Evolutionary conservation across 2,888 invertebrate genomes (phyloP).

Genomic region (Chymomyza fuscimana): DNA sequence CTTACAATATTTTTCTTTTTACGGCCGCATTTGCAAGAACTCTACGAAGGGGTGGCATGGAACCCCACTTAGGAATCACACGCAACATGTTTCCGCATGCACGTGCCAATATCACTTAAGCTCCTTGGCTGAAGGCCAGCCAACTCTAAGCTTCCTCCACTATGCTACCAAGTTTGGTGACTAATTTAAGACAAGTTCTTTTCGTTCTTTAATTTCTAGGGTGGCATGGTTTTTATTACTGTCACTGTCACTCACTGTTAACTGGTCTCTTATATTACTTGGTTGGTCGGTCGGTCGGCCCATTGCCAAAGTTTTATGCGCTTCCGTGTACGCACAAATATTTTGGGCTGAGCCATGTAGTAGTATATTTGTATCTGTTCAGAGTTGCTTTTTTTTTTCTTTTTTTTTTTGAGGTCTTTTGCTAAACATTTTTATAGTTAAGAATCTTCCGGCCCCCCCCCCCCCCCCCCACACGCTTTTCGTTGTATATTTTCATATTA

Average conservation of each 20-base stretch:
- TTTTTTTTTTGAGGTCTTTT: conserved; percentile 42
- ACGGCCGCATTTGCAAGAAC: too few relatives aligned
- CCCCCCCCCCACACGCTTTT: not conserved
- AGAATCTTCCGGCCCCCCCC: not conserved
- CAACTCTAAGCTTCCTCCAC: not conserved
- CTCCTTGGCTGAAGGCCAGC: not conserved
- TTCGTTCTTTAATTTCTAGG: conserved; percentile 14
- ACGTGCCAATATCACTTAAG: conserved; percentile 24
- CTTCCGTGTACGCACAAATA: conserved; percentile 10
- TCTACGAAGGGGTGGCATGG: too few relatives aligned
- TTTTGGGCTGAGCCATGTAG: not conserved
- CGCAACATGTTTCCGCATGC: conserved; percentile 21
- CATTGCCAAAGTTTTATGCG: conserved; percentile 10
- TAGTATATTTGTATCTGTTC: not conserved
- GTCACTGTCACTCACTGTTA: conserved; percentile 32
- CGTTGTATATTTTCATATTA: conserved; percentile 12
- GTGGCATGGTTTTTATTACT: conserved; percentile 29
- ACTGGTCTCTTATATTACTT: not conserved
- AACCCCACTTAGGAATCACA: conserved; percentile 1
- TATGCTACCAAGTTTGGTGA: not conserved
- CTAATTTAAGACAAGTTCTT: not conserved
- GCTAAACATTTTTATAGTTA: conserved; percentile 35
- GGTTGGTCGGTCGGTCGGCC: too few relatives aligned
- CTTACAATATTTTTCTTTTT: not conserved
- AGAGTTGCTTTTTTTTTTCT: too few relatives aligned